Percentiles rank a stretch among this genome's conserved stretches.
These are phyloP conservation scores for Pheosia tremula DNA, from an alignment of 2,888 invertebrate genomes.

Conservation along the genomic window DNA sequence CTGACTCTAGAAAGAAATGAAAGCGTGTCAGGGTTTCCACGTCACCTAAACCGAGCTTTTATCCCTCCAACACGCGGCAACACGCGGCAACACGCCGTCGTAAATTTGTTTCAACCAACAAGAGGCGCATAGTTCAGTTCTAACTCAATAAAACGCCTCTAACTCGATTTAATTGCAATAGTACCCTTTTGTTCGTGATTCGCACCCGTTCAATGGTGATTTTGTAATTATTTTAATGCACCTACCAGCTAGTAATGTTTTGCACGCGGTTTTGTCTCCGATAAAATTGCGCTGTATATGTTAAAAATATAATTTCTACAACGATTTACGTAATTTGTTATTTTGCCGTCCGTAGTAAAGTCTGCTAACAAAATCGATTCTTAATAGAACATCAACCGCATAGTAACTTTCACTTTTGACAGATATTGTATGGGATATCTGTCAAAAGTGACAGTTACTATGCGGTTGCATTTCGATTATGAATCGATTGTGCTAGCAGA, in stretches of 20 bases:
- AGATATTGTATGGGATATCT: too few species aligned
- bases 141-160: slow-evolving; percentile 69
- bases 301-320: too few species aligned
- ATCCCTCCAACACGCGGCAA: slow-evolving; percentile 13
- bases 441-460: too few species aligned
- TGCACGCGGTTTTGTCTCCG: not conserved
- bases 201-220: slow-evolving; percentile 69
- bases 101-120: slow-evolving; percentile 62
- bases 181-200: slow-evolving; percentile 67
- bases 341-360: too few species aligned
- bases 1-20: too few species aligned
- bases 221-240: slow-evolving; percentile 78
- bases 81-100: slow-evolving; percentile 30
- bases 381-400: too few species aligned
- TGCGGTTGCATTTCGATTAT: too few species aligned
- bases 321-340: too few species aligned
- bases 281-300: not conserved
- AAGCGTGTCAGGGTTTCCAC: not conserved
- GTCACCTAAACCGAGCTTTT: not conserved
- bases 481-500: too few species aligned
- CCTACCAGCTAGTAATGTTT: slow-evolving; percentile 37
- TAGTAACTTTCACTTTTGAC: too few species aligned
- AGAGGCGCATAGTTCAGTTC: slow-evolving; percentile 74
- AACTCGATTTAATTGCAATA: slow-evolving; percentile 69
- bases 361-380: too few species aligned